These are phyloP conservation scores for Autographa gamma DNA, from an alignment of 2,888 invertebrate species.

Conservation along the genomic window DNA sequence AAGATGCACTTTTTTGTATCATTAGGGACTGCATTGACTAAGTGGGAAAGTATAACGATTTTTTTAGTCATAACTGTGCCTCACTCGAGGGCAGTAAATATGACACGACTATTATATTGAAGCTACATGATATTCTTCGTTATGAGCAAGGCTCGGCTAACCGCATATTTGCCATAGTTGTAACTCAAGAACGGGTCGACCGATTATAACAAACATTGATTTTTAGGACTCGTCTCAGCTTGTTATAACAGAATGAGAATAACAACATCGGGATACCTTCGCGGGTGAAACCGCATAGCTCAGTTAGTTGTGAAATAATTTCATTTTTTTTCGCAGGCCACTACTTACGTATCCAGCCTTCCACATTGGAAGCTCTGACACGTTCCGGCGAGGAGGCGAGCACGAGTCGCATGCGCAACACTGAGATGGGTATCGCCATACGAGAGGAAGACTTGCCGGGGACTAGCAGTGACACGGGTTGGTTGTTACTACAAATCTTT, in stretches of 20 bases:
- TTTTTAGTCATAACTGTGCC: background rate
- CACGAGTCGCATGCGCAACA: slow-evolving; percentile 90
- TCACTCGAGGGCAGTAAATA: background rate
- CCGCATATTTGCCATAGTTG: background rate
- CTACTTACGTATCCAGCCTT: slow-evolving; percentile 94
- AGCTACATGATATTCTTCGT: background rate
- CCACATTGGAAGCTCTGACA: slow-evolving; percentile 93
- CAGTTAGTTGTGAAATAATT: no score
- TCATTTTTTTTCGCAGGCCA: slow-evolving; percentile 83
- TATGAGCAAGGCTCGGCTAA: background rate
- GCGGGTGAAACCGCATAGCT: no score
- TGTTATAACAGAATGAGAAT: background rate
- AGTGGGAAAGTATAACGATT: no score
- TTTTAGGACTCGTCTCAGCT: no score
- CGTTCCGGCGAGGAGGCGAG: slow-evolving; percentile 94
- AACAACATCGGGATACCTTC: background rate
- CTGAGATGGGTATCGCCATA: slow-evolving; percentile 78
- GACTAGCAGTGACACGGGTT: slow-evolving; percentile 53
- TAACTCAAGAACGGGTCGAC: no score
- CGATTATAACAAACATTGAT: no score
- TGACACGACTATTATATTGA: background rate
- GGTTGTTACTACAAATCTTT: background rate
- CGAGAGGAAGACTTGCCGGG: slow-evolving; percentile 84
- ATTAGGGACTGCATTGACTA: no score
- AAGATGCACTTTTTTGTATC: no score